These are phyloP conservation scores for Loriculus beryllinus DNA, from an alignment of 2,797 vertebrate genomes.

Conservation along the genomic window DNA sequence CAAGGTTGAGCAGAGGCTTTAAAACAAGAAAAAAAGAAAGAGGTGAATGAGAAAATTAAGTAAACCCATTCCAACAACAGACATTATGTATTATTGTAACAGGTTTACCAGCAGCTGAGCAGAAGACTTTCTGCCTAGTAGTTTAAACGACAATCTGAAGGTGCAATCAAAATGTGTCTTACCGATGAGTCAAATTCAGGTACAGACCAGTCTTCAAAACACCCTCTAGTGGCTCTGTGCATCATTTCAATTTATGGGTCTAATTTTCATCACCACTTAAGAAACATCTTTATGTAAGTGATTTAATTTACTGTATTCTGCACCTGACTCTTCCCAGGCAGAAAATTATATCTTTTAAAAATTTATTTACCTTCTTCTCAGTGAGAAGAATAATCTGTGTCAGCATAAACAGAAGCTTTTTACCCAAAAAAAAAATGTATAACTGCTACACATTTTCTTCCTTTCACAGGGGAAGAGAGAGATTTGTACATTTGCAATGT, in stretches of 20 bases:
- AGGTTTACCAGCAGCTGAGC: background rate
- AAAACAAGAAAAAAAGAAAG: background rate
- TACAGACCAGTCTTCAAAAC: background rate
- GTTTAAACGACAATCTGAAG: background rate
- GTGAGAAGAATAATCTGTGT: background rate
- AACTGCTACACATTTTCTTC: background rate
- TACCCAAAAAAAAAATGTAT: background rate
- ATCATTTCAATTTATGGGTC: background rate
- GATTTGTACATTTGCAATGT: background rate
- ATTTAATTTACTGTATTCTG: slow-evolving; percentile 2
- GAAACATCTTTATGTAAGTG: background rate
- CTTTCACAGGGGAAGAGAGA: background rate
- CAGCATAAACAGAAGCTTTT: slow-evolving; percentile 14
- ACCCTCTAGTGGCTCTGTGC: background rate
- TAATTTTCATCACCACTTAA: background rate
- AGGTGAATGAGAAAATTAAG: background rate
- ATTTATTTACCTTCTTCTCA: background rate
- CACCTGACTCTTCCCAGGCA: background rate
- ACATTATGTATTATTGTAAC: background rate
- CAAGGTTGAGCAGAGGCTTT: background rate
- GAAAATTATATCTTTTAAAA: background rate
- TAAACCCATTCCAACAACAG: background rate
- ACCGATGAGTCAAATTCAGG: background rate
- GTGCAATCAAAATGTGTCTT: background rate
- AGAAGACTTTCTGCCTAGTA: background rate